Base-by-base conservation (phyloP, 2,888 invertebrate species). In the Trypoxylon attenuatum region DNA sequence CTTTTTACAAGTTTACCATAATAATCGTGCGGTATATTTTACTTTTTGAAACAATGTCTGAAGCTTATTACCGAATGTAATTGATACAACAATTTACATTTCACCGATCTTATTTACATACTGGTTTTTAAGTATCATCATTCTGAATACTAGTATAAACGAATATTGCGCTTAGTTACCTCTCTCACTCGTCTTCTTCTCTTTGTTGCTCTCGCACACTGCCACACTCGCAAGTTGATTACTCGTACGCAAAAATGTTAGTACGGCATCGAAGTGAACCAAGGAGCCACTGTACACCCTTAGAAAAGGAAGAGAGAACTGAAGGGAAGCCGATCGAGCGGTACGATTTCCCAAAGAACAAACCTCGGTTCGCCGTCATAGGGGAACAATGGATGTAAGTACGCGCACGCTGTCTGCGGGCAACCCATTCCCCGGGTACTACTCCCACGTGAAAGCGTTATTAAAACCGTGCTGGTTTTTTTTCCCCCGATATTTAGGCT, bases 401-500 rank as follows among this genome's bases (percentile, higher is more conserved):
- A 56, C 39, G 6, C 43, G 22, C 39, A 19, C 25, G 29, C 22
- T 43, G 2, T 6, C n/a, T 27, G 49, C n/a, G 27, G 23, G 39
- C n/a, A 22, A 29, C 39, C 56, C 23, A 27, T 23, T 21, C 61
- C 29, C 19, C 54, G 33, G 16, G n/a, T n/a, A n/a, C 27, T 61
- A 16, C 22, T 39, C 29, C 19, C 39, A 21, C 50, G 15, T 23
- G 42, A 13, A 49, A 49, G 52, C 39, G n/a, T 57, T 15, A 41
- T 58, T 54, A 41, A 43, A 41, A 29, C 29, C 33, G 18, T 33
- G 52, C 22, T 43, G 5, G 57, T 51, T 8, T 39, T 51, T n/a
- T n/a, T 69, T 39, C 54, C n/a, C 33, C 23, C 18, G 15, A 15
- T 33, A 50, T 56, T 15, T 41, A 18, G 58, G 22, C 41, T 50